These are phyloP conservation scores for Coreoperca whiteheadi DNA, from an alignment of 2,113 vertebrate genomes.

Conservation along the genomic window DNA sequence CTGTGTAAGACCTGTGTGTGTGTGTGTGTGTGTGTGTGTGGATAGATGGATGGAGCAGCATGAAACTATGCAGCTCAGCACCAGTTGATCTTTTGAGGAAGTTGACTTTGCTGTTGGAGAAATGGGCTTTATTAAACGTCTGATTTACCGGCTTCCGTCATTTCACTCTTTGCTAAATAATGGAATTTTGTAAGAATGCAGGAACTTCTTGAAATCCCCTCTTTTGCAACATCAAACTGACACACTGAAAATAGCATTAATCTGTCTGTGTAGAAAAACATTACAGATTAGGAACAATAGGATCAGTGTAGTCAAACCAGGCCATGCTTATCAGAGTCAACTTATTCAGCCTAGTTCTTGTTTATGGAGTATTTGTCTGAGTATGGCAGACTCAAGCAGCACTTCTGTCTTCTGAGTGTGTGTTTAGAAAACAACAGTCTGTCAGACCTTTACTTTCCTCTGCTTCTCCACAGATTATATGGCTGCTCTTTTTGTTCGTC, in stretches of 20 bases:
- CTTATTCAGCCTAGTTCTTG: background rate
- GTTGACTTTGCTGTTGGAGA: background rate
- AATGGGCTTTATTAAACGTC: background rate
- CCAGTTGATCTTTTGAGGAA: conserved; percentile 43
- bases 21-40: background rate
- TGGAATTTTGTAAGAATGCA: conserved; percentile 2
- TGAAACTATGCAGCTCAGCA: conserved; percentile 1
- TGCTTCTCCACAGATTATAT: conserved; percentile 72
- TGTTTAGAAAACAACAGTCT: background rate
- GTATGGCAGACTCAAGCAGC: background rate
- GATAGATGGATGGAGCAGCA: background rate
- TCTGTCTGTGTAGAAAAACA: background rate
- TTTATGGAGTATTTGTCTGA: background rate
- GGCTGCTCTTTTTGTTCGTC: conserved; percentile 77
- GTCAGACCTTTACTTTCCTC: background rate
- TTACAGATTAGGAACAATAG: conserved; percentile 14
- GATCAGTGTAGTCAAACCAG: background rate
- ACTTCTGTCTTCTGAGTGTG: background rate
- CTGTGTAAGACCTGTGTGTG: conserved; percentile 67
- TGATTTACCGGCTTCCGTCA: background rate
- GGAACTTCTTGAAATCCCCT: conserved; percentile 1
- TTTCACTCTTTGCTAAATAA: conserved; percentile 35
- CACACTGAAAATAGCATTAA: background rate
- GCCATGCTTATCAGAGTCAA: background rate
- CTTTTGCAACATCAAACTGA: background rate